Evolutionary conservation across 1,140 invertebrate species (phyloP).

Genomic region (Drosophila azteca): DNA sequence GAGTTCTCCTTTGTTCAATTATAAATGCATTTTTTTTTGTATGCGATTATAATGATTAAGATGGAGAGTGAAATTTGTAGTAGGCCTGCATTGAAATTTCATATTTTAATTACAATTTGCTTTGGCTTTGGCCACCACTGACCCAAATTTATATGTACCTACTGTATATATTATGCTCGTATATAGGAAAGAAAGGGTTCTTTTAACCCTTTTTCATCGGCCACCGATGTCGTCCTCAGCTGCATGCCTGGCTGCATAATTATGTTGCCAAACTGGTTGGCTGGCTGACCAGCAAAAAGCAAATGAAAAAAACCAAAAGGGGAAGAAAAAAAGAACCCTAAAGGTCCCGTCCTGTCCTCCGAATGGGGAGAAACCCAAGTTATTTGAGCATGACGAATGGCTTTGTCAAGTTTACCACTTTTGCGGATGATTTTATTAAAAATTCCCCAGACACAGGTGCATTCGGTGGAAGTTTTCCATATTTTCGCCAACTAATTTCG

Average conservation of each 20-base stretch:
- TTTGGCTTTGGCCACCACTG: constrained; percentile 26
- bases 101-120: constrained; percentile 70
- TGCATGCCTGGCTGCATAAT: constrained; percentile 53
- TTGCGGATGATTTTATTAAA: constrained; percentile 52
- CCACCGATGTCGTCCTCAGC: constrained; percentile 19
- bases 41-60: constrained; percentile 44
- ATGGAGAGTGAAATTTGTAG: constrained; percentile 27
- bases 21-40: constrained; percentile 32
- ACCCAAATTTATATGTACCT: constrained; percentile 30
- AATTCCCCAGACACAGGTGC: constrained; percentile 54
- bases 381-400: constrained; percentile 72
- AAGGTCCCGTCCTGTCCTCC: constrained; percentile 25
- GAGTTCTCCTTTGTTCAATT: constrained; percentile 31
- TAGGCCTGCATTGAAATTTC: constrained; percentile 43
- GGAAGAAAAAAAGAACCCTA: constrained; percentile 1
- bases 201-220: constrained; percentile 27
- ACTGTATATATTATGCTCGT: neutral
- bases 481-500: constrained; percentile 36
- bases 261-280: constrained; percentile 60
- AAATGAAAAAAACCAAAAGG: neutral
- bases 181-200: constrained; percentile 14
- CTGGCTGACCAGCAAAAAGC: constrained; percentile 56
- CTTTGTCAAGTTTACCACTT: constrained; percentile 59
- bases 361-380: constrained; percentile 33
- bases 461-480: constrained; percentile 42